These are phyloP conservation scores for Bettongia penicillata DNA, from an alignment of 2,113 vertebrate genomes.

Conservation along the genomic window DNA sequence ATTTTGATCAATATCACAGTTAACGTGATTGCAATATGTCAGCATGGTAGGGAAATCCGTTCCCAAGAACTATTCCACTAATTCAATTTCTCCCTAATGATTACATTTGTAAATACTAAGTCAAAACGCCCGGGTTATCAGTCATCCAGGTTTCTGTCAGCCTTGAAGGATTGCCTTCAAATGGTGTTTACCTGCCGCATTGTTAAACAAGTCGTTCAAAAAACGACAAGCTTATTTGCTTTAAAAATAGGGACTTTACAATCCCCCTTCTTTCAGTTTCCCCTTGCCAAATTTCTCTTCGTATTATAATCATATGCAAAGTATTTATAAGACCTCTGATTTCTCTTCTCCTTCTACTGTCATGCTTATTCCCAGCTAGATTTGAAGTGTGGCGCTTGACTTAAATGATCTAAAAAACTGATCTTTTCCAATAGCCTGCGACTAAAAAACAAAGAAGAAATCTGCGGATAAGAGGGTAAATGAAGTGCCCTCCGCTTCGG, in stretches of 20 bases:
- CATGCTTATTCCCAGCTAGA: slow-evolving; percentile 13
- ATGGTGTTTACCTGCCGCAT: not conserved
- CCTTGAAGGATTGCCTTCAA: slow-evolving; percentile 39
- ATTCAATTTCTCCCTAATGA: slow-evolving; percentile 10
- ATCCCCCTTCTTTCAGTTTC: not conserved
- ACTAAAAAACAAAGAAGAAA: not conserved
- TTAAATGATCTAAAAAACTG: not conserved
- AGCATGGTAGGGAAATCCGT: not conserved
- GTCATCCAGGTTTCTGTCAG: slow-evolving; percentile 24
- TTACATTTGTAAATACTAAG: slow-evolving; percentile 31
- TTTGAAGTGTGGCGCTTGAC: not conserved
- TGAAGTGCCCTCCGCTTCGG: not conserved
- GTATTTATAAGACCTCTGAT: not conserved
- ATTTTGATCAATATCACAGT: not conserved
- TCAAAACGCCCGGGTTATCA: slow-evolving; percentile 21
- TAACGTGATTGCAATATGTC: not conserved
- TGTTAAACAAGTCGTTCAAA: slow-evolving; percentile 23
- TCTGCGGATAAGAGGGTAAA: not conserved
- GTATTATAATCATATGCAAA: not conserved
- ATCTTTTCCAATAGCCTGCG: slow-evolving; percentile 8
- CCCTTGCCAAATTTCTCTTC: not conserved
- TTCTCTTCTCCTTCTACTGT: not conserved
- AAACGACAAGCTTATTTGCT: slow-evolving; percentile 1
- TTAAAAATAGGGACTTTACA: not conserved
- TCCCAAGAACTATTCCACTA: slow-evolving; percentile 29